Base-by-base conservation (phyloP, 2,888 invertebrate species). In the Aspidapion aeneum region DNA sequence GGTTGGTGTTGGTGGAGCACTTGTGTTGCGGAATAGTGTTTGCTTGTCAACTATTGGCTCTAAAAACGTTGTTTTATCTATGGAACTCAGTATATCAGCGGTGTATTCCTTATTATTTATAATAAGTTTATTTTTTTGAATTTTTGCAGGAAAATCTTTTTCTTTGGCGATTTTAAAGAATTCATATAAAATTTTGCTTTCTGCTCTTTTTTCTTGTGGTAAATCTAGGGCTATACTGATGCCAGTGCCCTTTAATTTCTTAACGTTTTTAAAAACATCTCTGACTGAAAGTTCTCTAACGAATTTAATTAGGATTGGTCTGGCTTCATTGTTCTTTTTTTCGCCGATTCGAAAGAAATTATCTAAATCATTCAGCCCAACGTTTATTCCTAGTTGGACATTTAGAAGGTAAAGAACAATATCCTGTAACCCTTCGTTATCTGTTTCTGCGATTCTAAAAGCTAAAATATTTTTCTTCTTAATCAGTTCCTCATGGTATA, bases 171-270 rank as follows among this genome's bases (percentile, higher is more conserved):
- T 17, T 18, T 52, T 52, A 3, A 52, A n/a, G n/a, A 9, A 52
- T 52, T 18, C 52, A n/a, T 52, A 52, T 52, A 52, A n/a, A 52
- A 52, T 52, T 52, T 52, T 52, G n/a, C n/a, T 52, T 52, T 52
- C 52, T 5, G 19, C n/a, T n/a, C 35, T 35, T 35, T 35, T 35
- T 35, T 35, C 35, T n/a, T n/a, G 5, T 52, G 52, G 7, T n/a
- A n/a, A n/a, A n/a, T n/a, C n/a, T n/a, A n/a, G n/a, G n/a, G n/a
- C n/a, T 5, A 52, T 52, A 52, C 52, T 52, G 3, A 52, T 52
- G 17, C 19, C 5, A n/a, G 7, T 9, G 3, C 19, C 19, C n/a
- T 52, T 52, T n/a, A 52, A n/a, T 9, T 52, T 52, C n/a, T 19
- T 52, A 19, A 19, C 52, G n/a, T 52, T 19, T n/a, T 52, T 5